Evolutionary conservation across 1,140 invertebrate genomes (phyloP).

Genomic region (Drosophila truncata): DNA sequence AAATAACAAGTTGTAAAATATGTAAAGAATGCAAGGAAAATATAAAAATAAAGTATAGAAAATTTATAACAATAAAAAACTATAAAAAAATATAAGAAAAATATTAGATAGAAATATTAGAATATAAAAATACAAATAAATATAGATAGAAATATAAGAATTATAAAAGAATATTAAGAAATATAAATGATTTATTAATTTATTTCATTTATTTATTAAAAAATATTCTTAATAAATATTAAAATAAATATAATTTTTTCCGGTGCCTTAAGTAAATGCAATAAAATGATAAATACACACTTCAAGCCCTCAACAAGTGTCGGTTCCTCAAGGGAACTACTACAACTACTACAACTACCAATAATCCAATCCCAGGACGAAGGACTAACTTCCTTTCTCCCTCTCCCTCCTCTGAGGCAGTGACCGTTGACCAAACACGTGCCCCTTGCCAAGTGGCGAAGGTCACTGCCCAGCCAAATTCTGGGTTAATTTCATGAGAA

Average conservation of each 20-base stretch:
- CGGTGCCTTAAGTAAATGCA: conserved; percentile 51
- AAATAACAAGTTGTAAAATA: neutral
- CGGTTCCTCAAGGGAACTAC: neutral
- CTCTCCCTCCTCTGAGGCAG: neutral
- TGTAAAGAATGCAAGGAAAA: neutral
- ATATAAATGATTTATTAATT: no score
- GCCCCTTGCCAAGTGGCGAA: conserved; percentile 64
- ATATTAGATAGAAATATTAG: no score
- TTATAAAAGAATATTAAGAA: no score
- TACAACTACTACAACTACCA: conserved; percentile 3
- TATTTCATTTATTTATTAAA: no score
- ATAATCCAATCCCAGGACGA: conserved; percentile 34
- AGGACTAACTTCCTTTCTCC: neutral
- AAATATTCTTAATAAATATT: neutral
- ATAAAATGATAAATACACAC: conserved; percentile 53
- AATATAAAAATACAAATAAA: no score
- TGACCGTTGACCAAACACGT: conserved; percentile 43
- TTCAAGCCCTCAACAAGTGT: conserved; percentile 32
- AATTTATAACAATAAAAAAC: neutral
- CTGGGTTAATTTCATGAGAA: conserved; percentile 84
- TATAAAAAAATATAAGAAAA: neutral
- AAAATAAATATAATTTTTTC: neutral
- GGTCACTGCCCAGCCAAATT: conserved; percentile 78
- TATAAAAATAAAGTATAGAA: neutral
- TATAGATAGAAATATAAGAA: no score